Conservation (phyloP, 2,888 invertebrate species). For the Metacarcinus magister region DNA sequence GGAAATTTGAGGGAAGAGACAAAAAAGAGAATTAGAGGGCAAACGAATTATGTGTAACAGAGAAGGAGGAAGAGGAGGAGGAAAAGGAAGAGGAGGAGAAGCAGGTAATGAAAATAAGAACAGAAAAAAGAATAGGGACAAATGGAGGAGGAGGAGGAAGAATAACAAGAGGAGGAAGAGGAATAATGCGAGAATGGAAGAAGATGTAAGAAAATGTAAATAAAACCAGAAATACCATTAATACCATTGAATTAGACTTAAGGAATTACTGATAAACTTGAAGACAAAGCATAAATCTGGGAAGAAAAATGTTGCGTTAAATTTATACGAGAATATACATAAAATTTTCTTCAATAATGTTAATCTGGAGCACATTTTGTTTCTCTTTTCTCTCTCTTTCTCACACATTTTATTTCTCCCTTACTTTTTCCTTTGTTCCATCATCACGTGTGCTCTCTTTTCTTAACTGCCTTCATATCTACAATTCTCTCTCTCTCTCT, state of each 20-base stretch:
- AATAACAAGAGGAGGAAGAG: not conserved
- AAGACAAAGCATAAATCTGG: not conserved
- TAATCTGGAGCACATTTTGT: not conserved
- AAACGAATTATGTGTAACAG: no score
- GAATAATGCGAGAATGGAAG: not conserved
- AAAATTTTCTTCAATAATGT: no score
- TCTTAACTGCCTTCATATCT: not conserved
- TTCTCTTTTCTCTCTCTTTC: not conserved
- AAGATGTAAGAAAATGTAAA: not conserved
- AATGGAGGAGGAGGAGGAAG: not conserved
- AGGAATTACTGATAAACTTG: not conserved
- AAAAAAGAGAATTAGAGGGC: no score
- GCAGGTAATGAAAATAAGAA: no score
- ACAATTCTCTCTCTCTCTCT: constrained; percentile 11
- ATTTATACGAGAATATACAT: not conserved
- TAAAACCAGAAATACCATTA: not conserved
- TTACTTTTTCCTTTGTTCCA: not conserved
- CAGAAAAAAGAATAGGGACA: not conserved
- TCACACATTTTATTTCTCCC: not conserved
- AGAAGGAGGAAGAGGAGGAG: not conserved
- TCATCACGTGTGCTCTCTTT: not conserved
- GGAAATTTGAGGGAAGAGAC: no score
- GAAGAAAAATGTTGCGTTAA: not conserved
- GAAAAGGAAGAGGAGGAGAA: no score
- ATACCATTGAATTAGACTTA: not conserved